Evolutionary conservation across 2,797 vertebrate species (phyloP).

Genomic region (Babyrousa celebensis): DNA sequence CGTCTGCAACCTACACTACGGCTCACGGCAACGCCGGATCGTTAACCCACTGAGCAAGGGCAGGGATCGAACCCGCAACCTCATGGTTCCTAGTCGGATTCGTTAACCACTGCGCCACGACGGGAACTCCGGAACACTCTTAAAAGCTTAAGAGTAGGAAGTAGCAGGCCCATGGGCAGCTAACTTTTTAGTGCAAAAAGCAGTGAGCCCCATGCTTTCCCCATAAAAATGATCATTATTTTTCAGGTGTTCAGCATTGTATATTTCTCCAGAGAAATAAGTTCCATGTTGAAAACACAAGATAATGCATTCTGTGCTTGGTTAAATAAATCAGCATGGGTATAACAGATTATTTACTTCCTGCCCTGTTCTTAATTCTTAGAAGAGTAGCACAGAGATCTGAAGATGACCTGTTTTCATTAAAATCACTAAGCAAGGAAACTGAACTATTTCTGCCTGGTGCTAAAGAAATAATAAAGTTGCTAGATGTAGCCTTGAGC

Average conservation of each 20-base stretch:
- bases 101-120: too few relatives aligned
- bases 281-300: neutral
- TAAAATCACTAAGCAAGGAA: conserved; percentile 64
- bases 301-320: neutral
- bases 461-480: conserved; percentile 10
- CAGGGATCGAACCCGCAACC: too few relatives aligned
- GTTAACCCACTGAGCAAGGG: too few relatives aligned
- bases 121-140: neutral
- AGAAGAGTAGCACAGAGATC: conserved; percentile 24
- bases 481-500: conserved; percentile 31
- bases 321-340: conserved; percentile 19
- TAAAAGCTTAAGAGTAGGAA: neutral
- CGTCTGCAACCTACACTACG: too few relatives aligned
- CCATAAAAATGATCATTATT: neutral
- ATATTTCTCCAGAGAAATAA: conserved; percentile 24
- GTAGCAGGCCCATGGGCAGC: neutral
- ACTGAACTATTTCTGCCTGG: conserved; percentile 43
- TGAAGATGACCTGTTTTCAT: neutral
- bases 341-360: neutral
- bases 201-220: neutral
- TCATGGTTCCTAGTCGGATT: too few relatives aligned
- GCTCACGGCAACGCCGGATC: too few relatives aligned
- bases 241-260: neutral
- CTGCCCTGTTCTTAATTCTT: conserved; percentile 50
- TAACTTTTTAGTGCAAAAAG: neutral